These are phyloP conservation scores for Itoplectis maculator DNA, from an alignment of 2,888 invertebrate species.

Conservation along the genomic window DNA sequence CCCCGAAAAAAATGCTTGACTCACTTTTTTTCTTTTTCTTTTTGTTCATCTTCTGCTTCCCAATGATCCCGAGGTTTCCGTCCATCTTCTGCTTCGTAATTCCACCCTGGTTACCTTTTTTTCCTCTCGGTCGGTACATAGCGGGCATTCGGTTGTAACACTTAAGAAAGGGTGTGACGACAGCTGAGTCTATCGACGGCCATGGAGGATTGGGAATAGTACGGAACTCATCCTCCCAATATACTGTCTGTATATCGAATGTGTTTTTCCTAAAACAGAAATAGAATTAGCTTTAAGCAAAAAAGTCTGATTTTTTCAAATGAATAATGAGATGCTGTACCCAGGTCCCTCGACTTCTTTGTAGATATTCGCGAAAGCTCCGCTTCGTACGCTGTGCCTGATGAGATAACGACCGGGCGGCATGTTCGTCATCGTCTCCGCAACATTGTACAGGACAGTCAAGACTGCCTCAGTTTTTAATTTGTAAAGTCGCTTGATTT, in stretches of 20 bases:
- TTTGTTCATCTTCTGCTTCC: not conserved
- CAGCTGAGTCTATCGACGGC: constrained; percentile 74
- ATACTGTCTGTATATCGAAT: constrained; percentile 73
- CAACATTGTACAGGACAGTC: constrained; percentile 74
- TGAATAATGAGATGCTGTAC: constrained; percentile 52
- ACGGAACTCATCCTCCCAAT: constrained; percentile 58
- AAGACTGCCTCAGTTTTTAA: constrained; percentile 73
- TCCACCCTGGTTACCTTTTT: not conserved
- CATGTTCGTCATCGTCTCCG: constrained; percentile 70
- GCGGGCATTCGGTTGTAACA: constrained; percentile 75
- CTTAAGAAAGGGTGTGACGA: constrained; percentile 71
- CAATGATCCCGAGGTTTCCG: too few relatives aligned
- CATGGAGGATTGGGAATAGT: constrained; percentile 73
- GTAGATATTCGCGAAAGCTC: constrained; percentile 74
- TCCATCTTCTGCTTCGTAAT: not conserved
- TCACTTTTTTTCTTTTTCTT: constrained; percentile 30
- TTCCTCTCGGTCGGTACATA: constrained; percentile 66
- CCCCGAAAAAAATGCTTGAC: not conserved
- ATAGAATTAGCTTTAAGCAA: not conserved
- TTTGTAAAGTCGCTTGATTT: constrained; percentile 75
- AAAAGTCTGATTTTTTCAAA: not conserved
- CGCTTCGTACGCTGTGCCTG: constrained; percentile 72
- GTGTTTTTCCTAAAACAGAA: constrained; percentile 72
- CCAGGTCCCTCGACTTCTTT: constrained; percentile 68
- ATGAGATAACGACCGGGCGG: constrained; percentile 75